Evolutionary conservation across 1,140 invertebrate genomes (phyloP).

Genomic region (Philotrypesis tridentata): DNA sequence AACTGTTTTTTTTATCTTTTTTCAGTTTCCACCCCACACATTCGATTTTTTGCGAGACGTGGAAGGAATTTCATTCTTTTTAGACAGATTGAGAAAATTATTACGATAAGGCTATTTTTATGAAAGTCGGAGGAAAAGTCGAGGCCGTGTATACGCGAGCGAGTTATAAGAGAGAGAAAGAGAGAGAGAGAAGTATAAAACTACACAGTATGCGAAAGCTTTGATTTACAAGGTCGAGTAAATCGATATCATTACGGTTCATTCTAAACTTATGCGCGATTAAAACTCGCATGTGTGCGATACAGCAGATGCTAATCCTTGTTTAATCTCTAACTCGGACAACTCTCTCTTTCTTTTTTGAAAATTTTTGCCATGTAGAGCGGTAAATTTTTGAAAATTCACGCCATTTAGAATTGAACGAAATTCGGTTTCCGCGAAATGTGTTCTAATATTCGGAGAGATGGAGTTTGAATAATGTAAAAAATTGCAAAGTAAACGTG

Average conservation of each 20-base stretch:
- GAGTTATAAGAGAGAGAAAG: neutral
- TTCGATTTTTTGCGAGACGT: neutral
- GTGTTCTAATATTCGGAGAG: no score
- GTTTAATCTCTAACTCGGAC: neutral
- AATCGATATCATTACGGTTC: conserved; percentile 8
- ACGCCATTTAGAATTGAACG: no score
- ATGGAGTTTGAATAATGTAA: no score
- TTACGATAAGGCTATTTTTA: neutral
- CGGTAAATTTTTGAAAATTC: no score
- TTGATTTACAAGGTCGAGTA: neutral
- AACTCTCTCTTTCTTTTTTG: neutral
- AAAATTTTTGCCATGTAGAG: neutral
- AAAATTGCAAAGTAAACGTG: no score
- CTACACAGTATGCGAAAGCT: neutral
- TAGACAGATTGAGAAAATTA: neutral
- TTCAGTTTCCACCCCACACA: no score
- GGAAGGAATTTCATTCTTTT: neutral
- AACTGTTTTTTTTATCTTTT: no score
- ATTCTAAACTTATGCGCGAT: neutral
- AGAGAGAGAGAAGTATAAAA: neutral
- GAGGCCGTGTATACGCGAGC: neutral
- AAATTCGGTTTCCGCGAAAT: neutral
- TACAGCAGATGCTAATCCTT: neutral
- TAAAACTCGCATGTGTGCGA: neutral
- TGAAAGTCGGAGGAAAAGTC: neutral